Base-by-base conservation (phyloP, 2,113 vertebrate species). In the Polypterus bichir region DNA sequence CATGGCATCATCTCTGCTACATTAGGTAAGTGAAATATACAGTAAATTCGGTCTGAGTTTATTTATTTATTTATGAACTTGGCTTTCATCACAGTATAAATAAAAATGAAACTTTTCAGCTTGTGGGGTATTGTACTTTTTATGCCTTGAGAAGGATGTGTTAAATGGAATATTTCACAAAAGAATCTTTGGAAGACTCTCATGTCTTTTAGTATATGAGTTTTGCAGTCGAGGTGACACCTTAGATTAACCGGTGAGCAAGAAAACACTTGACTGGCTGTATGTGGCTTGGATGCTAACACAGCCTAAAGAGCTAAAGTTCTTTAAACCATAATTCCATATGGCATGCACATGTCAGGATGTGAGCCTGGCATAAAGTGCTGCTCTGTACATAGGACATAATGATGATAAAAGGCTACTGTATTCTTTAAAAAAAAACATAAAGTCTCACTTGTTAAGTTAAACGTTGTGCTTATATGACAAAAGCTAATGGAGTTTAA, bases 251-350 rank as follows among this genome's bases (percentile, higher is more conserved):
- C 68, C 44, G 70, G 66, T 64, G 67, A 69, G 78, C 77, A 73
- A 75, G 76, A 59, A 59, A 60, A 57, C 47, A 59, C 46, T 66
- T 79, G 76, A 80, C 76, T 81, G 76, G 79, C 74, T 76, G 73
- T 71, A 76, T 76, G 76, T 78, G 73, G 74, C 71, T 68, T 71
- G 78, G 78, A 83, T 80, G 79, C 77, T 80, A 83, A 83, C 80
- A 66, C 79, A 74, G 63, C 74, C 69, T 73, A 77, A 77, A 81
- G 70, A 64, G 68, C 72, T 63, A 7, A 6, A 67, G 64, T 57
- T 62, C 62, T 61, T 44, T 68, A 79, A 78, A 83, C 78, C 79
- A 73, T 83, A 73, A 83, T 80, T 76, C 66, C 68, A 60, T 71
- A 64, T 79, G 78, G 75, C 81, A 79, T 9, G 54, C 68, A 65